Evolutionary conservation across 2,797 vertebrate genomes (phyloP), one percentile per base, ranked within the genome.

Genomic region (Sebastes hopkinsi): DNA sequence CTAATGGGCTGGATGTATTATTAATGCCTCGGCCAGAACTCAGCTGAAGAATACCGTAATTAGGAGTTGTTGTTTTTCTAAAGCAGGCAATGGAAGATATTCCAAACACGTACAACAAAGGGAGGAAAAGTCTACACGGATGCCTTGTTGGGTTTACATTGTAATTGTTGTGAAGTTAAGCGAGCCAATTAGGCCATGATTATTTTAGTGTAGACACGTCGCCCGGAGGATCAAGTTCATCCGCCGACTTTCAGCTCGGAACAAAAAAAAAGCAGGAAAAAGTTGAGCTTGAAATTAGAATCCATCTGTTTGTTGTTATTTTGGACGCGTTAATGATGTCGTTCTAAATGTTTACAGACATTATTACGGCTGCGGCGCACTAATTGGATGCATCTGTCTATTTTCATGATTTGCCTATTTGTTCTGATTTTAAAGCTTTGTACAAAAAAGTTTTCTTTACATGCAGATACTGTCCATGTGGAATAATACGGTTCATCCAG

Each of bases 141-240:
- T 79, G 85, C 88, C 83, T 86, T 88, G 87, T 92, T 92, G 90
- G 87, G 80, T 93, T 93, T 91, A 88, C 87, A 89, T 82, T 92
- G 90, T 94, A 93, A 94, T 93, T 93, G 91, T 91, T 92, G 87
- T 90, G 90, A 91, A 94, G 88, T 95, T 93, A 95, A 95, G 92
- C 79, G 89, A 91, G 91, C 90, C 92, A 95, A 95, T 95, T 95
- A 95, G 89, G 71, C 87, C 13, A 55, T 81, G 88, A 90, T 95
- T 94, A 92, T 94, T 94, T 92, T 83, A 88, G 91, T 80, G 82
- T 64, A 81, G 86, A 83, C 83, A 82, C 86, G 82, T 83, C 70
- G 81, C 90, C 87, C 76, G 12, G 72, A 94, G 93, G 88, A 88
- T 86, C 87, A 75, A 74, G 87, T 93, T 92, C 90, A 84, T 89